phyloP scores from a whole-genome alignment of 2,113 vertebrate genomes.

The Nerophis ophidion region DNA sequence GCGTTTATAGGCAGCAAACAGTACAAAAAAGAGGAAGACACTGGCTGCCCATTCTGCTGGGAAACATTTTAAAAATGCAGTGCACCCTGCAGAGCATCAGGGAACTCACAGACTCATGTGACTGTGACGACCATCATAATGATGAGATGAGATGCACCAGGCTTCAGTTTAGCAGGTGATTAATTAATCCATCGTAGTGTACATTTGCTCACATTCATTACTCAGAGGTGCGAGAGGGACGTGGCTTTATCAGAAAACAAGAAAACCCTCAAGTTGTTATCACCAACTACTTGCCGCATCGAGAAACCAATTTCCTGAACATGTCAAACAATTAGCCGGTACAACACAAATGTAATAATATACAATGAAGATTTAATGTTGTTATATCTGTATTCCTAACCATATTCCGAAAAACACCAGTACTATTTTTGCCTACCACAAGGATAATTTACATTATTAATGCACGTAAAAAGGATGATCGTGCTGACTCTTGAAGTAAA shows the following conservation, averaged over 20 bases:
- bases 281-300: conserved; percentile 13
- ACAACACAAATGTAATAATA: neutral
- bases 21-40: no score
- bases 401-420: neutral
- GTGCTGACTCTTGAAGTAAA: conserved; percentile 28
- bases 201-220: conserved; percentile 18
- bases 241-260: conserved; percentile 3
- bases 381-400: neutral
- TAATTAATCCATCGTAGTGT: conserved; percentile 16
- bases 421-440: no score
- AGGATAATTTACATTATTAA: no score
- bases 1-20: no score
- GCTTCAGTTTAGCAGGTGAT: conserved; percentile 11
- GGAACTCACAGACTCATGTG: no score
- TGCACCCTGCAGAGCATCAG: no score
- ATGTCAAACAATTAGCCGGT: no score
- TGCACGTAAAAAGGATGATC: neutral
- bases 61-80: no score
- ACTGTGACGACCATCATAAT: conserved; percentile 2
- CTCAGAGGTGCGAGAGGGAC: conserved; percentile 3
- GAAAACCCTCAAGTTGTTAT: conserved; percentile 6
- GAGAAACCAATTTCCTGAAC: conserved; percentile 14
- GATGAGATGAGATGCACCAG: conserved; percentile 8
- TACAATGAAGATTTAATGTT: no score
- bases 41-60: no score